Evolutionary conservation across 2,113 vertebrate genomes (phyloP).

Genomic region (Cyprinodon tularosa): DNA sequence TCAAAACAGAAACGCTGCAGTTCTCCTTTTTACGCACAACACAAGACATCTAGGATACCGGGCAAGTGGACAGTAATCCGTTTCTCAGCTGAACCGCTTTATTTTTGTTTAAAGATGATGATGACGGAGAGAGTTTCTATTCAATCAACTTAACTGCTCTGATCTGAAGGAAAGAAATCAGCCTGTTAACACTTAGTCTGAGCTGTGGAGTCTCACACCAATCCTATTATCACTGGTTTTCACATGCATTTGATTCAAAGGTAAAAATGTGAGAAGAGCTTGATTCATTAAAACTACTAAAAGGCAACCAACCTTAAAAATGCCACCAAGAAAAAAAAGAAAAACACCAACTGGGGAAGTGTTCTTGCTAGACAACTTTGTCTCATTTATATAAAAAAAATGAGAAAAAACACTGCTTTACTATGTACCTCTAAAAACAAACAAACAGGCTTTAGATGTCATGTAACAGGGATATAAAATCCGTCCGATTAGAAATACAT

Average conservation of each 20-base stretch:
- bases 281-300: conserved; percentile 3
- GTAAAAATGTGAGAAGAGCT: neutral
- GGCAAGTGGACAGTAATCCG: conserved; percentile 1
- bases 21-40: conserved; percentile 47
- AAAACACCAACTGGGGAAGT: too few species aligned
- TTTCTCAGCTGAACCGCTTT: conserved; percentile 43
- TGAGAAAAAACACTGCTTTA: too few species aligned
- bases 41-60: conserved; percentile 33
- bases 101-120: conserved; percentile 35
- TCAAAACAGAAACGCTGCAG: conserved; percentile 39
- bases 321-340: neutral
- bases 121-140: conserved; percentile 29
- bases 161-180: conserved; percentile 23
- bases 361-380: too few species aligned
- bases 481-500: too few species aligned
- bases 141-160: conserved; percentile 35
- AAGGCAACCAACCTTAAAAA: neutral
- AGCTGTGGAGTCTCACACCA: conserved; percentile 1
- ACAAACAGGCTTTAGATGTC: too few species aligned
- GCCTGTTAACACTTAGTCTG: conserved; percentile 1
- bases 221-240: conserved; percentile 7
- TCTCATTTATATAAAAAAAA: too few species aligned
- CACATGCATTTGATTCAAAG: neutral
- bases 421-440: too few species aligned
- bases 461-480: too few species aligned